Evolutionary conservation across 1,140 invertebrate species (phyloP).

Genomic region (Aphelinus atriplicis): DNA sequence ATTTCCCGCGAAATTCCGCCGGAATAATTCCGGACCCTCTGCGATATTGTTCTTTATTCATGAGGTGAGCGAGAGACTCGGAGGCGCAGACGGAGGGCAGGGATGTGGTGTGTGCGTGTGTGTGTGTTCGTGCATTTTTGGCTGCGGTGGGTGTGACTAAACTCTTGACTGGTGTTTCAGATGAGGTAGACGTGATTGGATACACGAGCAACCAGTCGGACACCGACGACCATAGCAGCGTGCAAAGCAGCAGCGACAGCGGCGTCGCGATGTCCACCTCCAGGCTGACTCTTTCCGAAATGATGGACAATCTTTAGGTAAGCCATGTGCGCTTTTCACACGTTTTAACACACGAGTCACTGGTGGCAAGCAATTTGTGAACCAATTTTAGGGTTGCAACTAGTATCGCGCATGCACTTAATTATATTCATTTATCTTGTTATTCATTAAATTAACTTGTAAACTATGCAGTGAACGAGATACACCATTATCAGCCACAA

Average conservation of each 20-base stretch:
- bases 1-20: no score
- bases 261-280: constrained; percentile 80
- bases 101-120: not conserved
- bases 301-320: constrained; percentile 67
- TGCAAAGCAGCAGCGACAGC: constrained; percentile 82
- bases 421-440: no score
- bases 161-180: constrained; percentile 67
- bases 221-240: constrained; percentile 83
- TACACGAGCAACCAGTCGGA: constrained; percentile 88
- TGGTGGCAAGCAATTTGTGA: no score
- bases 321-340: not conserved
- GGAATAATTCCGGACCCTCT: no score
- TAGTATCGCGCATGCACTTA: no score
- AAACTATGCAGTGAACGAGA: no score
- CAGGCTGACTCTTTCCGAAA: constrained; percentile 72
- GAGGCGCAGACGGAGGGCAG: not conserved
- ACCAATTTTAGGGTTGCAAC: no score
- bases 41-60: no score
- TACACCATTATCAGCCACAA: no score
- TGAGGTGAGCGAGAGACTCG: no score
- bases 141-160: not conserved
- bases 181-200: constrained; percentile 88
- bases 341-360: no score
- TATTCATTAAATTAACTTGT: no score
- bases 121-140: not conserved